Evolutionary conservation across 2,113 vertebrate species (phyloP).

Genomic region (Poeciliopsis turrubarensis): DNA sequence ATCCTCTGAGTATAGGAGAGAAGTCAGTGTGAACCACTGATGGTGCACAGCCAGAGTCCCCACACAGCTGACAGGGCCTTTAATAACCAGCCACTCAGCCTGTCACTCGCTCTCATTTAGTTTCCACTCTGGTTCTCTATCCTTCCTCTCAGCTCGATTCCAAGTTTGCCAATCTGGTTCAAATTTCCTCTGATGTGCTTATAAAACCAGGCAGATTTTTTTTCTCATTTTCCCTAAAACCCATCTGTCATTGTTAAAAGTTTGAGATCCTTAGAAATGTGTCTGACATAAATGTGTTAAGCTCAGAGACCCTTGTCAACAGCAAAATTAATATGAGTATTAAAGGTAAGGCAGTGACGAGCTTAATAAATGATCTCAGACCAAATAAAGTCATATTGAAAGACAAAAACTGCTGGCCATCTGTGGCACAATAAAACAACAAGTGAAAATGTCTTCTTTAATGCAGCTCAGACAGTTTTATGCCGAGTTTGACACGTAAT

Average conservation of each 20-base stretch:
- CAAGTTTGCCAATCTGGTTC: constrained; percentile 63
- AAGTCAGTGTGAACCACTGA: constrained; percentile 45
- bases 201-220: constrained; percentile 17
- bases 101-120: constrained; percentile 40
- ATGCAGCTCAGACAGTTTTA: constrained; percentile 2
- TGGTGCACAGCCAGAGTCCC: constrained; percentile 33
- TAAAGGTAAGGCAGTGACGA: constrained; percentile 1
- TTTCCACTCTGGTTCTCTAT: constrained; percentile 27
- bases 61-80: constrained; percentile 34
- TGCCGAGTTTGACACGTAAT: constrained; percentile 13
- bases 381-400: neutral
- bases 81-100: constrained; percentile 26
- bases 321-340: constrained; percentile 6
- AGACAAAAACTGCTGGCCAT: constrained; percentile 11
- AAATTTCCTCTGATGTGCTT: constrained; percentile 44
- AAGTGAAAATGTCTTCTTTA: neutral
- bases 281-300: constrained; percentile 36
- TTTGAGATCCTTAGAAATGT: constrained; percentile 34
- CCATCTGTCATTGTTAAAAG: constrained; percentile 28
- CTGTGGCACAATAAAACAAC: constrained; percentile 4
- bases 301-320: constrained; percentile 19
- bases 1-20: constrained; percentile 21
- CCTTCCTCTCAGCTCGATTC: constrained; percentile 6
- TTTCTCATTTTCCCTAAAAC: constrained; percentile 24
- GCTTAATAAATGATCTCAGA: neutral